A percentile compares a stretch with the other conserved stretches of the same genome.
These are phyloP conservation scores for human DNA, from an alignment of 2,113 vertebrate species.

Conservation along the genomic window DNA sequence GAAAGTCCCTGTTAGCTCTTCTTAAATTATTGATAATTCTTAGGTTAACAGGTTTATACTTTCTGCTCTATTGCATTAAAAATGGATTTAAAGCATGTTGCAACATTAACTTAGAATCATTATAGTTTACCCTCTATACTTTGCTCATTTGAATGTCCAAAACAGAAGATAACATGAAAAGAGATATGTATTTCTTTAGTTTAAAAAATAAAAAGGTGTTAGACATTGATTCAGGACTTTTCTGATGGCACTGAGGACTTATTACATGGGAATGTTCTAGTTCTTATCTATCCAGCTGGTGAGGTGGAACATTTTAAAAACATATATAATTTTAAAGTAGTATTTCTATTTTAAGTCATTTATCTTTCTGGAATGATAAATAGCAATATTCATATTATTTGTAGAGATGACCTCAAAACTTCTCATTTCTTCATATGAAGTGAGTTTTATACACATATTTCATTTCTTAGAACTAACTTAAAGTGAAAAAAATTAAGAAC, in stretches of 20 bases:
- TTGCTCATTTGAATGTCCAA: constrained; percentile 26
- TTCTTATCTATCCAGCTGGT: background rate
- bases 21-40: constrained; percentile 59
- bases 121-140: background rate
- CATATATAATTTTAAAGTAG: background rate
- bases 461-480: background rate
- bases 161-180: constrained; percentile 48
- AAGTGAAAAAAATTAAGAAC: background rate
- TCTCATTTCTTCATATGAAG: background rate
- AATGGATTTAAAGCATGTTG: constrained; percentile 32
- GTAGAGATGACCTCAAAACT: background rate
- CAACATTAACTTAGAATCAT: constrained; percentile 46
- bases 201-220: background rate
- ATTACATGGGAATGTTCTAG: background rate
- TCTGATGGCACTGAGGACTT: background rate
- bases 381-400: background rate
- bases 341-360: background rate
- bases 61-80: constrained; percentile 48
- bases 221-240: background rate
- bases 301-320: background rate
- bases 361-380: background rate
- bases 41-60: constrained; percentile 41
- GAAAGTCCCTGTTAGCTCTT: background rate
- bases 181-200: background rate
- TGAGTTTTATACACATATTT: background rate